Conservation (phyloP, 2,888 invertebrate species). For the Harpagoxenus sublaevis region DNA sequence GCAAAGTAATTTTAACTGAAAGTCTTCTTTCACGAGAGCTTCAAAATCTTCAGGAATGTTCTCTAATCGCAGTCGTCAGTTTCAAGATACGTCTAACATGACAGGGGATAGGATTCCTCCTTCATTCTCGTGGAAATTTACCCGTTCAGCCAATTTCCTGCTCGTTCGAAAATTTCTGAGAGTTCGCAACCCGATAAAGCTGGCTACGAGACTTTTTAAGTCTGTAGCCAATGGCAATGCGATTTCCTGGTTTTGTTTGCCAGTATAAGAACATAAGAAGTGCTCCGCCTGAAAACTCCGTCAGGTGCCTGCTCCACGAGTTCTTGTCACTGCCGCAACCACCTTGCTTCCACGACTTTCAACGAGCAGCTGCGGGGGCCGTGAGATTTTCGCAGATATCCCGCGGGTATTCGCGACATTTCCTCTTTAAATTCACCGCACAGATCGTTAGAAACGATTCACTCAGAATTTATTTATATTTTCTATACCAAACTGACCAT, state of each 20-base stretch:
- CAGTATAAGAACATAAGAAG: slow-evolving; percentile 15
- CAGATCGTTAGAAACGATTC: slow-evolving; percentile 64
- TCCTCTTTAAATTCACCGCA: slow-evolving; percentile 66
- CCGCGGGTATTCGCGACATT: slow-evolving; percentile 56
- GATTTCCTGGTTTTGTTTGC: slow-evolving; percentile 71
- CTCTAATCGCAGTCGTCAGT: slow-evolving; percentile 5
- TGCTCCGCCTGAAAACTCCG: slow-evolving; percentile 53
- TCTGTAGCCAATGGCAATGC: slow-evolving; percentile 58
- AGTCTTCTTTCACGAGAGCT: neutral
- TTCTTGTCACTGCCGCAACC: slow-evolving; percentile 46
- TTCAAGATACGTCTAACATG: slow-evolving; percentile 16
- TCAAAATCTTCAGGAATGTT: slow-evolving; percentile 11
- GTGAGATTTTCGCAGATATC: slow-evolving; percentile 69
- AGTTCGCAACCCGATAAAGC: slow-evolving; percentile 58
- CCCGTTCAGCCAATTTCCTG: slow-evolving; percentile 39
- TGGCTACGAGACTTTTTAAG: slow-evolving; percentile 66
- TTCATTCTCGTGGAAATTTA: slow-evolving; percentile 40
- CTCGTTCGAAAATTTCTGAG: slow-evolving; percentile 33
- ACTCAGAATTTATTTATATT: slow-evolving; percentile 44
- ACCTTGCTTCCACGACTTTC: slow-evolving; percentile 56
- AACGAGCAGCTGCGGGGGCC: slow-evolving; percentile 60
- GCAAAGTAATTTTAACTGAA: neutral
- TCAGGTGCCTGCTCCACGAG: slow-evolving; percentile 38
- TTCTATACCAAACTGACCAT: slow-evolving; percentile 9
- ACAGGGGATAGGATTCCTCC: slow-evolving; percentile 30